Conservation (phyloP, 2,797 vertebrate species). For the Danio jaintianensis region DNA sequence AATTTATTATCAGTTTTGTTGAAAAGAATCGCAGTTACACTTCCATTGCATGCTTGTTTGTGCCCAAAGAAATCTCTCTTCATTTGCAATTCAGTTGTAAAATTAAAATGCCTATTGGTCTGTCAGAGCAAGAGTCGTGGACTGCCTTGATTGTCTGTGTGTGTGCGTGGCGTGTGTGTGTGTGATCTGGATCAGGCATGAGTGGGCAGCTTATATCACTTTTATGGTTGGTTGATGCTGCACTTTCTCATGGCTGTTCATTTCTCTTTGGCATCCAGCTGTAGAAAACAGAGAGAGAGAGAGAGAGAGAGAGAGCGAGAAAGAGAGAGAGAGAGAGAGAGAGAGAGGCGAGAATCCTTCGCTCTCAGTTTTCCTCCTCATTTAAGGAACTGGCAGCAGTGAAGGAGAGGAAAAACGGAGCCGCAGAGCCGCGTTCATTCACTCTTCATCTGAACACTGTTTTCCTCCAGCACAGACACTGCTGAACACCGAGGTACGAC, state of each 20-base stretch:
- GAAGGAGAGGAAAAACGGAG: conserved; percentile 54
- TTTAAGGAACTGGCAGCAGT: conserved; percentile 48
- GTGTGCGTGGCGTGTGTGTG: background rate
- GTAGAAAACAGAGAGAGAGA: conserved; percentile 23
- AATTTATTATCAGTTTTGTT: no score
- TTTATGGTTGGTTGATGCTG: conserved; percentile 33
- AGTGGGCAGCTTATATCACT: conserved; percentile 22
- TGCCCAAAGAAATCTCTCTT: no score
- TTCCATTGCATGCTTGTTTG: no score
- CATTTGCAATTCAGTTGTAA: no score
- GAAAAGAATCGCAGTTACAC: no score
- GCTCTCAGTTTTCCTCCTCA: conserved; percentile 19
- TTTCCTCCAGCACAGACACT: background rate
- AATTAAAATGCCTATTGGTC: no score
- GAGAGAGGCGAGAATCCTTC: background rate
- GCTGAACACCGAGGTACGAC: conserved; percentile 23
- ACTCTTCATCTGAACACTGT: background rate
- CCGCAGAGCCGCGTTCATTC: conserved; percentile 38
- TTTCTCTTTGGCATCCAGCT: conserved; percentile 18
- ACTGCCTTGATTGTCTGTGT: background rate
- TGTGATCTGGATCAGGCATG: background rate
- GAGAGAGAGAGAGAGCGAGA: conserved; percentile 61
- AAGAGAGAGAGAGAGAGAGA: conserved; percentile 68
- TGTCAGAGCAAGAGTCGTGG: no score
- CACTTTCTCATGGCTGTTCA: conserved; percentile 6